These are phyloP conservation scores for Trissoscelio sp. DNA, from an alignment of 2,888 invertebrate genomes.

Conservation along the genomic window DNA sequence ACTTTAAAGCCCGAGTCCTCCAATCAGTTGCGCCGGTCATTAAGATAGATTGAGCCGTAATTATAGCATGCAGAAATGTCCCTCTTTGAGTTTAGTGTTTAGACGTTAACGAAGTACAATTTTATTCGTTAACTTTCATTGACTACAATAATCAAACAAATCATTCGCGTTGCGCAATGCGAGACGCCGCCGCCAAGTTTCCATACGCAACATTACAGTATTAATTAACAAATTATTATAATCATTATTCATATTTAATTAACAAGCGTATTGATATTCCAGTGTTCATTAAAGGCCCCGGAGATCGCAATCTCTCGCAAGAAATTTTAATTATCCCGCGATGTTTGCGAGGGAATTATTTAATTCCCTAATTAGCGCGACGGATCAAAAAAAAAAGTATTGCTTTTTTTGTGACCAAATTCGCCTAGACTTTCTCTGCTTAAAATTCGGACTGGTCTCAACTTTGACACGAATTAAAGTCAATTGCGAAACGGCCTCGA, in stretches of 20 bases:
- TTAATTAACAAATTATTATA: slow-evolving; percentile 68
- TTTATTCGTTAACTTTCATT: slow-evolving; percentile 70
- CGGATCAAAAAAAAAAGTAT: background rate
- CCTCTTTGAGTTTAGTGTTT: slow-evolving; percentile 66
- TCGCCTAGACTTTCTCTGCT: slow-evolving; percentile 43
- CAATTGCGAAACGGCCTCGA: slow-evolving; percentile 38
- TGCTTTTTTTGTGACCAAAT: background rate
- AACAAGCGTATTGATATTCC: slow-evolving; percentile 64
- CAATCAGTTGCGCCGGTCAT: slow-evolving; percentile 64
- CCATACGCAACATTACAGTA: slow-evolving; percentile 34
- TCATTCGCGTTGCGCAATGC: slow-evolving; percentile 63
- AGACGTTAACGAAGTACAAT: slow-evolving; percentile 70
- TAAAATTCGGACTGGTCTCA: slow-evolving; percentile 45
- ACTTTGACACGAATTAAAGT: slow-evolving; percentile 46
- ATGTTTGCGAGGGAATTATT: slow-evolving; percentile 60
- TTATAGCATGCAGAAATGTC: slow-evolving; percentile 66
- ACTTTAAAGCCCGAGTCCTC: slow-evolving; percentile 55
- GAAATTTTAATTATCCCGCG: slow-evolving; percentile 66
- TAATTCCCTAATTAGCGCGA: slow-evolving; percentile 55
- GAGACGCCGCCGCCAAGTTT: slow-evolving; percentile 26
- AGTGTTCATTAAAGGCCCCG: slow-evolving; percentile 55
- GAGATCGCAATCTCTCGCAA: slow-evolving; percentile 58
- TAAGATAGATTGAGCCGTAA: slow-evolving; percentile 65
- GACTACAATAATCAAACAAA: slow-evolving; percentile 68
- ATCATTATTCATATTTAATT: slow-evolving; percentile 67